Conservation (phyloP, 2,888 invertebrate species). For the Sisyra terminalis region DNA sequence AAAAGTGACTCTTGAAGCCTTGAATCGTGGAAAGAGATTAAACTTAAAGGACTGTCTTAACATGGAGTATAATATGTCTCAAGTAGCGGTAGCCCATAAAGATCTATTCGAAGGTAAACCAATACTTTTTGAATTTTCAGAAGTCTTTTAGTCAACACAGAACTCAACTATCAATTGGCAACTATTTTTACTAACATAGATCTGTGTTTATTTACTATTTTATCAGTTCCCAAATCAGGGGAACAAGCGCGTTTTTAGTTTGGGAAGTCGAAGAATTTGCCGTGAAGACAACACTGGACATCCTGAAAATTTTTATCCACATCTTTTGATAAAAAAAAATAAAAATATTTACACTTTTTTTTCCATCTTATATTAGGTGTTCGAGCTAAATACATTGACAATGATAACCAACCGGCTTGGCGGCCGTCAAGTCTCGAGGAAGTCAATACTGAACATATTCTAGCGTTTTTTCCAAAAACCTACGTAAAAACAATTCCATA, state of each 20-base stretch:
- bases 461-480: conserved; percentile 47
- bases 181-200: too few relatives aligned
- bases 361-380: conserved; percentile 53
- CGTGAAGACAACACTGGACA: too few relatives aligned
- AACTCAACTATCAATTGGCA: too few relatives aligned
- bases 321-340: too few relatives aligned
- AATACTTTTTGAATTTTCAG: too few relatives aligned
- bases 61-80: conserved; percentile 68
- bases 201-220: too few relatives aligned
- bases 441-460: conserved; percentile 54
- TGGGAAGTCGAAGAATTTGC: too few relatives aligned
- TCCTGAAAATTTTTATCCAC: too few relatives aligned
- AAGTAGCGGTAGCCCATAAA: conserved; percentile 37
- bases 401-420: conserved; percentile 78
- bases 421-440: conserved; percentile 54
- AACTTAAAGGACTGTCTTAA: conserved; percentile 59
- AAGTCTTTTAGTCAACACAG: too few relatives aligned
- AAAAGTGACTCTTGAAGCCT: conserved; percentile 59
- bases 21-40: conserved; percentile 52
- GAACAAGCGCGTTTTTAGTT: too few relatives aligned
- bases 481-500: conserved; percentile 26
- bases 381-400: conserved; percentile 66
- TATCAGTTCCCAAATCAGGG: too few relatives aligned
- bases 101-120: conserved; percentile 60
- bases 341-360: conserved; percentile 6